phyloP scores from a whole-genome alignment of 2,888 invertebrate species.

The Papilio demoleus region DNA sequence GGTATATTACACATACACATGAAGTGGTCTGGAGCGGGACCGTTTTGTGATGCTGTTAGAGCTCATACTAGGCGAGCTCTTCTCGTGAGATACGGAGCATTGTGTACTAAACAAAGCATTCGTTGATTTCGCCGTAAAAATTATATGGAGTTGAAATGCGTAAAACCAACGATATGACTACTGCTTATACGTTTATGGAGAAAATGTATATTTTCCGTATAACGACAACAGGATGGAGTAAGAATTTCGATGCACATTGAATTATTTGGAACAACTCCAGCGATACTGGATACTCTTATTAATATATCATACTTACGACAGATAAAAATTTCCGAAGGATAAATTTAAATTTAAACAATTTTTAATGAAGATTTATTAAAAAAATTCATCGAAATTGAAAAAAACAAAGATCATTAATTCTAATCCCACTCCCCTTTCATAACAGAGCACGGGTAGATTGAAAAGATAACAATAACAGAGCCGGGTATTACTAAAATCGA shows the following conservation, averaged over 20 bases:
- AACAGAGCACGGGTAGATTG: slow-evolving; percentile 1
- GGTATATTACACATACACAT: background rate
- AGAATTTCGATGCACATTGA: background rate
- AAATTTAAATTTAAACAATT: background rate
- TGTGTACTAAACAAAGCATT: slow-evolving; percentile 27
- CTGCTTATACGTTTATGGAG: background rate
- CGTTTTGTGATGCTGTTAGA: slow-evolving; percentile 14
- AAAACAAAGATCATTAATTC: slow-evolving; percentile 3
- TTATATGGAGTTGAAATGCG: slow-evolving; percentile 5
- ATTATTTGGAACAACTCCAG: background rate
- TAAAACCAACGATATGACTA: background rate
- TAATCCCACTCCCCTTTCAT: background rate
- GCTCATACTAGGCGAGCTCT: background rate
- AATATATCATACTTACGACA: background rate
- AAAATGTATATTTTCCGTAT: background rate
- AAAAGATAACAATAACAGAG: slow-evolving; percentile 16
- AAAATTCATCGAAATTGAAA: background rate
- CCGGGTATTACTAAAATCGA: slow-evolving; percentile 9
- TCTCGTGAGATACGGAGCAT: slow-evolving; percentile 11
- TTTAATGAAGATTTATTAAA: background rate
- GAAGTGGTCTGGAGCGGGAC: slow-evolving; percentile 7
- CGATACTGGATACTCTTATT: background rate
- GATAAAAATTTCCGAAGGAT: background rate
- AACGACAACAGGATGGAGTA: background rate
- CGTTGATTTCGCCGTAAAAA: slow-evolving; percentile 10